Conservation (phyloP, 2,113 vertebrate species). For the Rhabdornis inornatus region DNA sequence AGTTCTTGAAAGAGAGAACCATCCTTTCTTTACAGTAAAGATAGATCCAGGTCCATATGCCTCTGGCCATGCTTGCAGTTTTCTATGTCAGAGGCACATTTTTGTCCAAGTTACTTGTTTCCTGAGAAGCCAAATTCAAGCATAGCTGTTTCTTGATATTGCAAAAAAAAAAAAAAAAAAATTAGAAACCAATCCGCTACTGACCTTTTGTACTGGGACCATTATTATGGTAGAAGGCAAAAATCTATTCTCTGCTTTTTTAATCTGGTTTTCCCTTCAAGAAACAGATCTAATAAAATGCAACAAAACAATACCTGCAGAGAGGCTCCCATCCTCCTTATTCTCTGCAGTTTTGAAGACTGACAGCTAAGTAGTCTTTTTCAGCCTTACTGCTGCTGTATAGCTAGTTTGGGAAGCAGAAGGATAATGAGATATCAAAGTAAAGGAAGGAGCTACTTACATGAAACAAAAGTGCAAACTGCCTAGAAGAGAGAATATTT, state of each 20-base stretch:
- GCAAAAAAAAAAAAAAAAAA: neutral
- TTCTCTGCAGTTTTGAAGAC: neutral
- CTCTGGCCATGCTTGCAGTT: neutral
- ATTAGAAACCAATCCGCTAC: neutral
- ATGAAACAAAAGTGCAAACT: neutral
- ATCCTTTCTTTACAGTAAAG: neutral
- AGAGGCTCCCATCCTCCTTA: neutral
- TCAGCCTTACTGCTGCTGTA: neutral
- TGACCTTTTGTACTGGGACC: neutral
- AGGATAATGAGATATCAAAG: neutral
- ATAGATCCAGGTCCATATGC: neutral
- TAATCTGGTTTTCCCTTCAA: neutral
- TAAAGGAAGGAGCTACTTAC: neutral
- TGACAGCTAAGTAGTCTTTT: neutral
- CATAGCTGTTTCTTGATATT: neutral
- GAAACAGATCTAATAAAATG: conserved; percentile 5
- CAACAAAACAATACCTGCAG: neutral
- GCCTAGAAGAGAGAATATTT: neutral
- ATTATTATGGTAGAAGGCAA: neutral
- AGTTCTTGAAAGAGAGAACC: neutral
- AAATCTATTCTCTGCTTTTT: conserved; percentile 5
- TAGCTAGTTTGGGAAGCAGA: neutral
- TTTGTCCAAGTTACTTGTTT: neutral
- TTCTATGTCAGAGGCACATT: neutral
- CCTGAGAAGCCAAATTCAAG: neutral